phyloP scores from a whole-genome alignment of 2,797 vertebrate genomes.

The Morus bassanus region DNA sequence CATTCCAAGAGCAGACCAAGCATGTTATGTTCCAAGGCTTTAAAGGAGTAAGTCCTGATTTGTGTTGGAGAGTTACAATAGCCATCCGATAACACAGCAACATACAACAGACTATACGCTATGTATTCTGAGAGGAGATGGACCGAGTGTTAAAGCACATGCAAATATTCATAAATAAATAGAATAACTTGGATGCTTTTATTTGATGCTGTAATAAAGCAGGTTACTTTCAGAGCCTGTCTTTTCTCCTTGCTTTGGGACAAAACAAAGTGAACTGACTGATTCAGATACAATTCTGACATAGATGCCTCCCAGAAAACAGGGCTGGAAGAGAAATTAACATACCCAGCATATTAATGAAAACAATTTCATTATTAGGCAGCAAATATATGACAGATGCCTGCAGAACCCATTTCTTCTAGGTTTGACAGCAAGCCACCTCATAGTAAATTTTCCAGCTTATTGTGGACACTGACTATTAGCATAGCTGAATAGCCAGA shows the following conservation, averaged over 20 bases:
- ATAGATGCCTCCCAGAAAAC: not conserved
- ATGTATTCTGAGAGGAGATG: not conserved
- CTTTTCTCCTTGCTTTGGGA: not conserved
- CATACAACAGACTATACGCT: not conserved
- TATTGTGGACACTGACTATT: not conserved
- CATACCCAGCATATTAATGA: not conserved
- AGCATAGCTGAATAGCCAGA: not conserved
- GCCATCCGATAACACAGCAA: not conserved
- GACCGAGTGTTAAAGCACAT: not conserved
- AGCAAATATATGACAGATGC: not conserved
- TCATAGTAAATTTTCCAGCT: not conserved
- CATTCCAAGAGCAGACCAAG: not conserved
- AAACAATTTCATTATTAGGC: not conserved
- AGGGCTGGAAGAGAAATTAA: not conserved
- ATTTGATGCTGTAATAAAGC: not conserved
- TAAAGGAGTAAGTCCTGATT: not conserved
- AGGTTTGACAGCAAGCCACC: not conserved
- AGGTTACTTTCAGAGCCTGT: not conserved
- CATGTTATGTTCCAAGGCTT: not conserved
- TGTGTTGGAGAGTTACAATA: not conserved
- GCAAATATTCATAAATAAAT: not conserved
- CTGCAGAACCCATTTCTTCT: not conserved
- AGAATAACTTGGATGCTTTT: not conserved
- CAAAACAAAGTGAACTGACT: not conserved
- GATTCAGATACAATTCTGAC: not conserved